Evolutionary conservation across 53 echinoderm and acorn worm species (phyloP).

Genomic region (Holothuria leucospilota): DNA sequence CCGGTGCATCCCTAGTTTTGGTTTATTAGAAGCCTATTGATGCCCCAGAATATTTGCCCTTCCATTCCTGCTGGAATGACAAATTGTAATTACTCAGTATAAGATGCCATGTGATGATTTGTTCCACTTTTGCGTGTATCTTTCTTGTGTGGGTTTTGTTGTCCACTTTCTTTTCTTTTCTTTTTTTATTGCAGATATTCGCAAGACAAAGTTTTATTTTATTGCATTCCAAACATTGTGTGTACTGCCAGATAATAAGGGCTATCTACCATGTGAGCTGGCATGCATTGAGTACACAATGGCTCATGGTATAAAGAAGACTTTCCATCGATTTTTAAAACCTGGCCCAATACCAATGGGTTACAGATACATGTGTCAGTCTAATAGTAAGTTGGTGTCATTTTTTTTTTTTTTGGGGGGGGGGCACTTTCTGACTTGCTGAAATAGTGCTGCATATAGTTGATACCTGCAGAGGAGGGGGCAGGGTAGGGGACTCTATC

Average conservation of each 20-base stretch:
- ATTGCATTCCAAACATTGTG: slow-evolving; percentile 82
- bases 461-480: no score
- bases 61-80: no score
- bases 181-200: slow-evolving; percentile 60
- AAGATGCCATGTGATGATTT: no score
- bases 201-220: slow-evolving; percentile 81
- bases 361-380: slow-evolving; percentile 75
- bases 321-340: slow-evolving; percentile 76
- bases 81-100: no score
- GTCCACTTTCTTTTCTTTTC: background rate
- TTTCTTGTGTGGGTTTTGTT: background rate
- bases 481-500: no score
- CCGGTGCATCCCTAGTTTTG: no score
- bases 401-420: no score
- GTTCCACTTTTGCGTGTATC: no score
- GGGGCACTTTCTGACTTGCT: no score
- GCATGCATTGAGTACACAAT: slow-evolving; percentile 86
- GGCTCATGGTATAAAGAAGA: slow-evolving; percentile 69
- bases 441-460: no score
- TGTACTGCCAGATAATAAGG: slow-evolving; percentile 65
- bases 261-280: slow-evolving; percentile 84
- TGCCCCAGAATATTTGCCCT: no score
- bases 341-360: slow-evolving; percentile 88
- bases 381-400: slow-evolving; percentile 56
- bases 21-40: no score